Evolutionary conservation across 2,888 invertebrate species (phyloP).

Genomic region (Acronicta alni): DNA sequence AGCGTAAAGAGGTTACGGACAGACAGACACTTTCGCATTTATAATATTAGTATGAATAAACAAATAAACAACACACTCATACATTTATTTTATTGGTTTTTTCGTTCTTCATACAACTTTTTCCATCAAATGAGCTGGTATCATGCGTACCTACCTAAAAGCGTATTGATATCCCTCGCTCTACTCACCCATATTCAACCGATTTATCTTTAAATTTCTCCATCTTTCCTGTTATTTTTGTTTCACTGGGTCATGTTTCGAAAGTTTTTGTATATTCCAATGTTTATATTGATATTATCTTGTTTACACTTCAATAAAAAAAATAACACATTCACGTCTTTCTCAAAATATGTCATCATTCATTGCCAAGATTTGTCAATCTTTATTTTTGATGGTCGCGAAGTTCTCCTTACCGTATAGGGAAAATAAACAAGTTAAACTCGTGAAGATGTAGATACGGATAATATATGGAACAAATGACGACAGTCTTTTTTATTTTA

Average conservation of each 20-base stretch:
- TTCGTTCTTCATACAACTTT: too few relatives aligned
- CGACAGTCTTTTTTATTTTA: not conserved
- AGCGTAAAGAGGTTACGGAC: too few relatives aligned
- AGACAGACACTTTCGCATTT: too few relatives aligned
- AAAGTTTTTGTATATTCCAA: slow-evolving; percentile 5
- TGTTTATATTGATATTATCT: not conserved
- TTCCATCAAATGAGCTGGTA: too few relatives aligned
- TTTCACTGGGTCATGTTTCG: not conserved
- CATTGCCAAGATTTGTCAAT: slow-evolving; percentile 13
- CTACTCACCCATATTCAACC: too few relatives aligned
- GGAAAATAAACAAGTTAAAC: slow-evolving; percentile 38
- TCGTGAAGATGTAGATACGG: not conserved
- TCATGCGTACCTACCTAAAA: too few relatives aligned
- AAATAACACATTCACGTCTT: not conserved
- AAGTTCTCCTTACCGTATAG: slow-evolving; percentile 4
- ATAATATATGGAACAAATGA: slow-evolving; percentile 20
- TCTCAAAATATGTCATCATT: slow-evolving; percentile 18
- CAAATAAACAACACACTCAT: too few relatives aligned
- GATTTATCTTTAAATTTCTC: not conserved
- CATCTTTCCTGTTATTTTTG: slow-evolving; percentile 5
- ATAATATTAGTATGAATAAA: too few relatives aligned
- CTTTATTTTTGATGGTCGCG: slow-evolving; percentile 9
- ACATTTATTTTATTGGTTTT: too few relatives aligned
- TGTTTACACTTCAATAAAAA: not conserved
- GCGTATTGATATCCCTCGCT: too few relatives aligned